Base-by-base conservation (phyloP, 2,113 vertebrate genomes). In the Orientallactaga bullata region DNA sequence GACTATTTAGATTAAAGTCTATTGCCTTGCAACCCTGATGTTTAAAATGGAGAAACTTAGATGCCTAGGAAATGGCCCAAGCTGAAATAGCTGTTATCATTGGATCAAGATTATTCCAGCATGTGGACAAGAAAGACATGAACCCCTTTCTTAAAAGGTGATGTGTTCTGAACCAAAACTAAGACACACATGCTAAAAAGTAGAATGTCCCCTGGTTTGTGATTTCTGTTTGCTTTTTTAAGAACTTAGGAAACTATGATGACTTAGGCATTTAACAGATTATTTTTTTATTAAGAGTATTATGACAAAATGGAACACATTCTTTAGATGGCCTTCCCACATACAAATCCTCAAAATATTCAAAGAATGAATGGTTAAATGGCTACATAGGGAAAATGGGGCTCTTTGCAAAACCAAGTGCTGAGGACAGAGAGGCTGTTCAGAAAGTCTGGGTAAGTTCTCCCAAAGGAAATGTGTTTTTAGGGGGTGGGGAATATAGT, bases 191-290 rank as follows among this genome's bases (percentile, higher is more conserved):
- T 35, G 23, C 55, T 74, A 61, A 39, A 77, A 82, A 30, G 81
- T 35, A 69, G 18, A 60, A 71, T 58, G n/a, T 58, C 21, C 21
- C 51, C 26, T 42, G 3, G 51, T 71, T 35, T 73, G 11, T 85
- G 80, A 85, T 66, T 77, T 91, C 58, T 90, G 2, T 93, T 79
- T 71, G 66, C 77, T 65, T 86, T 65, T 86, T 83, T 85, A 81
- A 78, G 55, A 35, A 47, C 83, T 90, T 68, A 51, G 73, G 58
- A 74, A 74, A 60, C 82, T 80, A 58, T 15, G 10, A 61, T 37
- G 51, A 51, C 11, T 82, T 47, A n/a, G 3, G 4, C 77, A 92
- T 87, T 76, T 76, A 30, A 37, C 74, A 58, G n/a, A n/a, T 95
- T 42, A 24, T n/a, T 60, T 28, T 74, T 88, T 76, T 82, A 61